Conservation (phyloP, 2,888 invertebrate genomes). For the Athetis lepigone region DNA sequence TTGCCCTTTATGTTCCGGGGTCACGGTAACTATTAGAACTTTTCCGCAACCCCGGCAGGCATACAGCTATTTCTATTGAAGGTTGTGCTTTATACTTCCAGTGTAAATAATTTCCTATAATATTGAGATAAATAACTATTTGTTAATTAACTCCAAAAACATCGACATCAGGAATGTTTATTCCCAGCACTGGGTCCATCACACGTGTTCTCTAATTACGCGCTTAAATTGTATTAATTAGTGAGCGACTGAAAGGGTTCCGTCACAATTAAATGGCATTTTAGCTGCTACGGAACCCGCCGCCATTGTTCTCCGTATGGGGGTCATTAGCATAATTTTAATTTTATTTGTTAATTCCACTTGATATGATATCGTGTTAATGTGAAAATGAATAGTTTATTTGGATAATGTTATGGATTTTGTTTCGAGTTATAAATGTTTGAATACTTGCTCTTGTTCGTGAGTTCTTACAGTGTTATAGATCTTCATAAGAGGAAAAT, state of each 20-base stretch:
- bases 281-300: constrained; percentile 70
- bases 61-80: too few species aligned
- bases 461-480: too few species aligned
- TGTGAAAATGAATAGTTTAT: constrained; percentile 23
- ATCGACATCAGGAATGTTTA: constrained; percentile 34
- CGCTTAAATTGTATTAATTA: constrained; percentile 90
- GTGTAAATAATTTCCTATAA: too few species aligned
- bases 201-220: constrained; percentile 87
- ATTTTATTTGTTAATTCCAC: constrained; percentile 68
- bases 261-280: constrained; percentile 80
- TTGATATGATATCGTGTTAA: constrained; percentile 52
- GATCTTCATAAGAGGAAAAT: too few species aligned
- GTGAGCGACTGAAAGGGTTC: constrained; percentile 87
- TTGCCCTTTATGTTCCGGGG: too few species aligned
- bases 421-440: too few species aligned
- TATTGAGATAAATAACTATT: too few species aligned
- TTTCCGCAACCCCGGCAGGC: too few species aligned
- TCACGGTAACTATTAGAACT: too few species aligned
- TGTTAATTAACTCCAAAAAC: constrained; percentile 12
- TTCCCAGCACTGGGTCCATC: constrained; percentile 74
- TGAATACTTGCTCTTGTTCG: too few species aligned
- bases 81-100: too few species aligned
- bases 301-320: constrained; percentile 73
- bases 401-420: not conserved
- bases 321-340: constrained; percentile 83